Evolutionary conservation across 2,113 vertebrate genomes (phyloP).

Genomic region (Salvelinus fontinalis): DNA sequence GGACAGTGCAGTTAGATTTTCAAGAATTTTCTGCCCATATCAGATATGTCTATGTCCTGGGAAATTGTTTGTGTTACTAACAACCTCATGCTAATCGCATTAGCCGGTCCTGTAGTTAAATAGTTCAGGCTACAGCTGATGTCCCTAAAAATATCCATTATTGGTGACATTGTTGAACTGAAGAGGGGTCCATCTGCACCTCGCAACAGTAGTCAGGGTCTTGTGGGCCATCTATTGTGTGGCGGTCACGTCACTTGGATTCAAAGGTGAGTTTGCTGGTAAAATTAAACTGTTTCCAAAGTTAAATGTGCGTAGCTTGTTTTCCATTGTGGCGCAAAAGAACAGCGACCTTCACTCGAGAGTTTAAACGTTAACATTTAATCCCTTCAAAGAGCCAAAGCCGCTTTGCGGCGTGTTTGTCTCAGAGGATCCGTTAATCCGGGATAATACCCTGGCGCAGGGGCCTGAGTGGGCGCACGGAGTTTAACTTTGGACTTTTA

Average conservation of each 20-base stretch:
- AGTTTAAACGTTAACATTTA: conserved; percentile 55
- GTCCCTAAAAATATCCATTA: too few species aligned
- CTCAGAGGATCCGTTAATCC: conserved; percentile 67
- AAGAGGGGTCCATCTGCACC: background rate
- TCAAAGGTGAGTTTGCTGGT: conserved; percentile 67
- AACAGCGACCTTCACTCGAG: conserved; percentile 55
- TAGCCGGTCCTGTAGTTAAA: too few species aligned
- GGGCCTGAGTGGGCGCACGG: conserved; percentile 52
- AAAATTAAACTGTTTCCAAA: conserved; percentile 66
- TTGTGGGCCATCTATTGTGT: conserved; percentile 31
- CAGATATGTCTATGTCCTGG: too few species aligned
- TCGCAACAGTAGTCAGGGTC: background rate
- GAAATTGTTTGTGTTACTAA: too few species aligned
- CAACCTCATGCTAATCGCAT: too few species aligned
- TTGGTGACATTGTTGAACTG: background rate
- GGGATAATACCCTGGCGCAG: conserved; percentile 50
- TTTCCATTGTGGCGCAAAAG: conserved; percentile 38
- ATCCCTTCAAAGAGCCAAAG: conserved; percentile 68
- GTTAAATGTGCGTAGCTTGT: conserved; percentile 48
- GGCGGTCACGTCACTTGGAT: conserved; percentile 47
- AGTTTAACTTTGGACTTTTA: conserved; percentile 76
- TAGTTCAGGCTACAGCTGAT: too few species aligned
- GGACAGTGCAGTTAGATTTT: too few species aligned
- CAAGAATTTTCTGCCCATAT: too few species aligned
- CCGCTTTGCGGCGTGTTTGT: conserved; percentile 8